Base-by-base conservation (phyloP, 2,797 vertebrate genomes). In the Lacerta viridis region DNA sequence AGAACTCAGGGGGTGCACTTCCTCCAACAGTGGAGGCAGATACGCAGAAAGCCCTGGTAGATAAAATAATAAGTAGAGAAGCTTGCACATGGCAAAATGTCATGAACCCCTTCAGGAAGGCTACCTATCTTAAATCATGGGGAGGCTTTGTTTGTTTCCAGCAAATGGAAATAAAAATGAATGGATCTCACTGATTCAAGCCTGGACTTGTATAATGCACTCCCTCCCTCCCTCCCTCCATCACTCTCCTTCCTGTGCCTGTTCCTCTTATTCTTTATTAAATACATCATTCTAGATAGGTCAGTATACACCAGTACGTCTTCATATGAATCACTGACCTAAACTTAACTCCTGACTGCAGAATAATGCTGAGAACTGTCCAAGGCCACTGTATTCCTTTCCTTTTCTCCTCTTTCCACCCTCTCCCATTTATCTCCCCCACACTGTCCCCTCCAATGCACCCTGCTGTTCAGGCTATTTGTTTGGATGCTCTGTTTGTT, bases 281-380 rank as follows among this genome's bases (percentile, higher is more conserved):
- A 91, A 93, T 1, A 92, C 64, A 95, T 88, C 0, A 7, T 43
- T 83, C 75, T 43, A 59, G 33, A 76, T 93, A 68, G 83, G 84
- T 80, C 84, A 95, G 80, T 77, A 84, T 72, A 59, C 78, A 85
- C 17, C 36, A n/a, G 87, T 83, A 55, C 61, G 76, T 86, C 86
- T 92, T 92, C 50, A 77, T 86, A 93, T 25, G 79, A 85, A 92
- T 90, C 92, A 91, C 80, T 94, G 91, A 89, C 92, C 81, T 88
- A 80, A 80, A 85, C 43, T 78, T 36, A 69, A 9, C 29, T 76
- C 55, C 69, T 91, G 92, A 90, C 87, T 92, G 80, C 64, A 90
- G 94, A 94, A 91, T 95, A 92, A 85, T 92, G 66, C 78, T 94
- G 92, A 92, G 90, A 59, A 36, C 85, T 78, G 88, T 89, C 75